A percentile compares a stretch with the other conserved stretches of the same genome.
phyloP scores from a whole-genome alignment of 2,797 vertebrate genomes.

The Enteromius fasciolatus region DNA sequence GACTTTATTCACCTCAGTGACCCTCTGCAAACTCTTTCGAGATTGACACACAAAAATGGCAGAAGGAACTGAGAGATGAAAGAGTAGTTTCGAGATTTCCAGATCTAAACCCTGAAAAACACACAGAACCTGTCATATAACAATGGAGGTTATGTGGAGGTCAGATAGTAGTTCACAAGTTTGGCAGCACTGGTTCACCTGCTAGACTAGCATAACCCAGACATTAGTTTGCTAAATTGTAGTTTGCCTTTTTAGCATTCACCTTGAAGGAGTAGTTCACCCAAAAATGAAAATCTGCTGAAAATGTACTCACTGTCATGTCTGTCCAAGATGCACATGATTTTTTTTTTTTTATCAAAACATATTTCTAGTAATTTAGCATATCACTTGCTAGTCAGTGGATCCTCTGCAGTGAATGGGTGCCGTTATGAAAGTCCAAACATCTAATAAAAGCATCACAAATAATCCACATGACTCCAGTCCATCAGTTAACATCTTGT shows the following conservation, averaged over 20 bases:
- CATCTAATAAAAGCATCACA: background rate
- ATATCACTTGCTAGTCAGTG: background rate
- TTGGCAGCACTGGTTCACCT: background rate
- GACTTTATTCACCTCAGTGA: constrained; percentile 18
- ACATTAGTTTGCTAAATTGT: background rate
- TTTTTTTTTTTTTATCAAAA: background rate
- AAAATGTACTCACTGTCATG: background rate
- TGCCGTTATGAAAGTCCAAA: background rate
- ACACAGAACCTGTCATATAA: background rate
- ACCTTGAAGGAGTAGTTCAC: background rate
- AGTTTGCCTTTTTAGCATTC: background rate
- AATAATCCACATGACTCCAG: background rate
- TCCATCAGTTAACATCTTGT: background rate
- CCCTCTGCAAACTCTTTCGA: constrained; percentile 15
- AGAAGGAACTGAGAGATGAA: constrained; percentile 1
- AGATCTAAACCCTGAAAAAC: constrained; percentile 13
- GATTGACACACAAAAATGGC: background rate
- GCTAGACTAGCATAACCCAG: background rate
- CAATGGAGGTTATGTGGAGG: constrained; percentile 2
- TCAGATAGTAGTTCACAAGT: background rate
- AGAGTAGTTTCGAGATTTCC: constrained; percentile 1
- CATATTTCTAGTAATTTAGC: background rate
- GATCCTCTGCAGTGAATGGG: background rate
- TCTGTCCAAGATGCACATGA: background rate
- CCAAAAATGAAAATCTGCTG: background rate